These are phyloP conservation scores for Siphonodentalium dalli DNA, from an alignment of 2,888 invertebrate species.

Conservation along the genomic window DNA sequence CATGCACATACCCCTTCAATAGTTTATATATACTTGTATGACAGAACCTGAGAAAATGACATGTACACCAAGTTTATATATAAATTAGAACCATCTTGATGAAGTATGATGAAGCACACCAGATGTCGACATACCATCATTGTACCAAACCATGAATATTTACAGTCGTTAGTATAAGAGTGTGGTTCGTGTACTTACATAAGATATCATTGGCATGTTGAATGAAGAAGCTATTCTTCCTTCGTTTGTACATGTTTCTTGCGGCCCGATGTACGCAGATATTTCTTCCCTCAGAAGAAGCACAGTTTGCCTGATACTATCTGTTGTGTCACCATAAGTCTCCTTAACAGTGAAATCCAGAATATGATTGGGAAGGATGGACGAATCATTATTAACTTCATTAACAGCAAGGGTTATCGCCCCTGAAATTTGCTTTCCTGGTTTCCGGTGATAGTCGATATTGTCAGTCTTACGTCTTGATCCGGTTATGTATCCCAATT, in stretches of 20 bases:
- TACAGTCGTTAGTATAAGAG: too few relatives aligned
- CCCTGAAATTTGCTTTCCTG: slow-evolving; percentile 78
- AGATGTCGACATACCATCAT: too few relatives aligned
- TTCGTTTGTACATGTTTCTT: slow-evolving; percentile 88
- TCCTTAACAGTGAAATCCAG: slow-evolving; percentile 85
- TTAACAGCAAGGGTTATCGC: slow-evolving; percentile 87
- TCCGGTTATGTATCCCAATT: slow-evolving; percentile 51
- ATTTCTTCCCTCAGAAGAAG: slow-evolving; percentile 81
- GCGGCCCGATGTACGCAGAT: slow-evolving; percentile 87
- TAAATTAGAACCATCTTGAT: too few relatives aligned
- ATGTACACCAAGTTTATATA: too few relatives aligned
- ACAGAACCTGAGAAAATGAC: too few relatives aligned
- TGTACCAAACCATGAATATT: too few relatives aligned
- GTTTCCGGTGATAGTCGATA: slow-evolving; percentile 73
- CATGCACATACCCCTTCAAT: too few relatives aligned
- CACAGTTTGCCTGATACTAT: slow-evolving; percentile 85
- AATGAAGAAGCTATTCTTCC: slow-evolving; percentile 92
- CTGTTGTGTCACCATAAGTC: slow-evolving; percentile 87
- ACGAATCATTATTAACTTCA: slow-evolving; percentile 71
- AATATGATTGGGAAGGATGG: slow-evolving; percentile 72
- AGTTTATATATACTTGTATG: too few relatives aligned
- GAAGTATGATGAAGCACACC: too few relatives aligned
- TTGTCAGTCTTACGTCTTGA: slow-evolving; percentile 26
- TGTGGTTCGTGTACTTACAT: slow-evolving; percentile 74
- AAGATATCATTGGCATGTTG: slow-evolving; percentile 94